These are phyloP conservation scores for Drosophila suboccidentalis DNA, from an alignment of 2,888 invertebrate species.

Conservation along the genomic window DNA sequence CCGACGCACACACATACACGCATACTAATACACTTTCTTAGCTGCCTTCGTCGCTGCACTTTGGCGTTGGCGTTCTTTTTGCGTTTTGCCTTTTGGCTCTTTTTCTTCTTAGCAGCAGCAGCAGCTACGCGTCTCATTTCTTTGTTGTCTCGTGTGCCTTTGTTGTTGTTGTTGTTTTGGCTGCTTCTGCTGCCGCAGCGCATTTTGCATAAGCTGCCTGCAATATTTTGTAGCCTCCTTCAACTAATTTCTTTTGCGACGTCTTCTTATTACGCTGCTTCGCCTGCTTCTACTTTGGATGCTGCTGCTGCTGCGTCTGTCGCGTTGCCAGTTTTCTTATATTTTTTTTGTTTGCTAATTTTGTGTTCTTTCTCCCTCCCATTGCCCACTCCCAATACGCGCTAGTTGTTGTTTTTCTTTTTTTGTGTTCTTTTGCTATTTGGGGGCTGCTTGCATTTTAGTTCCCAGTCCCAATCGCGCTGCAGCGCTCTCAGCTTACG, in stretches of 20 bases:
- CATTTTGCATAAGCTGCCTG: slow-evolving; percentile 70
- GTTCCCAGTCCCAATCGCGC: slow-evolving; percentile 31
- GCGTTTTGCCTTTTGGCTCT: slow-evolving; percentile 69
- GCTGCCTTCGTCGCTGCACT: slow-evolving; percentile 63
- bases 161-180: slow-evolving; percentile 33
- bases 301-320: slow-evolving; percentile 32
- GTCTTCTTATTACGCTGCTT: slow-evolving; percentile 27
- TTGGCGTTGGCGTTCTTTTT: slow-evolving; percentile 79
- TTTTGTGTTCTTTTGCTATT: slow-evolving; percentile 45
- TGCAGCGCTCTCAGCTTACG: slow-evolving; percentile 35
- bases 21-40: slow-evolving; percentile 67
- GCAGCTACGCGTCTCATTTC: slow-evolving; percentile 59
- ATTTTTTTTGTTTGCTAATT: slow-evolving; percentile 58
- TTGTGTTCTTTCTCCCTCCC: slow-evolving; percentile 37
- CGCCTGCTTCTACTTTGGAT: slow-evolving; percentile 2
- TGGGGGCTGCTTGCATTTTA: slow-evolving; percentile 75
- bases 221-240: slow-evolving; percentile 36
- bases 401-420: slow-evolving; percentile 35
- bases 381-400: slow-evolving; percentile 16
- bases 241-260: slow-evolving; percentile 46
- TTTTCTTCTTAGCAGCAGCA: slow-evolving; percentile 46
- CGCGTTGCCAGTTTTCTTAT: slow-evolving; percentile 62
- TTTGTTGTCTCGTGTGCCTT: slow-evolving; percentile 73
- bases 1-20: slow-evolving; percentile 59
- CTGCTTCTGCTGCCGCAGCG: slow-evolving; percentile 37